These are phyloP conservation scores for Austrofundulus limnaeus DNA, from an alignment of 2,113 vertebrate species.

Conservation along the genomic window DNA sequence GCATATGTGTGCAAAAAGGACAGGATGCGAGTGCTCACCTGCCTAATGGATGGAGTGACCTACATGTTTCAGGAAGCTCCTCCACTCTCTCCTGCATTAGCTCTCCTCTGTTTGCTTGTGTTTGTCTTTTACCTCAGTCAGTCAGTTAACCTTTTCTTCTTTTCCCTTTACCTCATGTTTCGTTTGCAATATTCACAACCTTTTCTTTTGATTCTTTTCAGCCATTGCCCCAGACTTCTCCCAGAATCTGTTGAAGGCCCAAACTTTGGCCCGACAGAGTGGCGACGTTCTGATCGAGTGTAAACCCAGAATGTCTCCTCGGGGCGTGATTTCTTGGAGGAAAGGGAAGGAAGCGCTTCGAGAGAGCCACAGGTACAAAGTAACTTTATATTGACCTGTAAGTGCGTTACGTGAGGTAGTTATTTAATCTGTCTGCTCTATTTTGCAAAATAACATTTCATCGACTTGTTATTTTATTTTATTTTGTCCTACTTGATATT, in stretches of 20 bases:
- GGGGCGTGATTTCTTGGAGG: conserved; percentile 90
- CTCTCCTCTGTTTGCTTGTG: conserved; percentile 12
- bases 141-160: conserved; percentile 11
- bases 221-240: conserved; percentile 81
- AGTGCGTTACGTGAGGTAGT: background rate
- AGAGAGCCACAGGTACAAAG: conserved; percentile 77
- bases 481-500: conserved; percentile 51
- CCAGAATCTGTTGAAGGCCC: conserved; percentile 71
- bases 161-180: conserved; percentile 7
- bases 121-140: conserved; percentile 7
- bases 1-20: conserved; percentile 13
- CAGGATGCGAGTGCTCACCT: conserved; percentile 45
- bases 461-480: conserved; percentile 49
- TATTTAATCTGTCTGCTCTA: conserved; percentile 37
- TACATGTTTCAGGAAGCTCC: conserved; percentile 27
- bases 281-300: conserved; percentile 90
- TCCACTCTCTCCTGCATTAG: conserved; percentile 4
- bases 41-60: conserved; percentile 58
- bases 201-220: conserved; percentile 26
- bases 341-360: conserved; percentile 86
- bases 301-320: conserved; percentile 90
- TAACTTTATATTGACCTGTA: conserved; percentile 23
- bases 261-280: conserved; percentile 81
- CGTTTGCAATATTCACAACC: conserved; percentile 10
- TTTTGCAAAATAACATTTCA: conserved; percentile 31